Percentiles rank a stretch among this genome's conserved stretches.
Evolutionary conservation across 1,140 invertebrate species (phyloP).

Genomic region (Macrostomum lignano): DNA sequence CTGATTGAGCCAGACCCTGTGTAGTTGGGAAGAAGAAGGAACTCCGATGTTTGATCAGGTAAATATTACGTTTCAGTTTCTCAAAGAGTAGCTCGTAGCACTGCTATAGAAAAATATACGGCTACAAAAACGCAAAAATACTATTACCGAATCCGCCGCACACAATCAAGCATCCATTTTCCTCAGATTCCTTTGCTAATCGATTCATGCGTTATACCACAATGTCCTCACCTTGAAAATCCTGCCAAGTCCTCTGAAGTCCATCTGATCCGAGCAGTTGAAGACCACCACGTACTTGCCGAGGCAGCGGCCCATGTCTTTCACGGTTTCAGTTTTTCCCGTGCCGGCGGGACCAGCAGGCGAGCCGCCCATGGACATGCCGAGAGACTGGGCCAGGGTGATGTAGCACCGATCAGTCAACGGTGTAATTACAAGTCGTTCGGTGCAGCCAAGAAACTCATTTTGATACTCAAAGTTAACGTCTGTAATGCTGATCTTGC

Average conservation of each 20-base stretch:
- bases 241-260: conserved; percentile 37
- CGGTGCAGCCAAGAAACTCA: conserved; percentile 68
- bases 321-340: conserved; percentile 70
- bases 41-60: no score
- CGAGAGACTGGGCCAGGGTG: conserved; percentile 57
- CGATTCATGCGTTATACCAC: no score
- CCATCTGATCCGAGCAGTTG: conserved; percentile 83
- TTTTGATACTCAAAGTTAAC: conserved; percentile 69
- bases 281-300: conserved; percentile 79
- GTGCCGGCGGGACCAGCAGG: conserved; percentile 66
- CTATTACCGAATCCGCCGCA: no score
- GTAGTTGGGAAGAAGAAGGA: no score
- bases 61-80: no score
- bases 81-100: no score
- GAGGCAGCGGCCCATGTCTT: conserved; percentile 74
- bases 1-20: conserved; percentile 69
- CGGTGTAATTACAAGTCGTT: conserved; percentile 64
- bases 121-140: no score
- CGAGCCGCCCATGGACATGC: conserved; percentile 65
- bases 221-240: conserved; percentile 11
- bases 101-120: no score
- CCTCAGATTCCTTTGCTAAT: no score
- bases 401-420: conserved; percentile 72
- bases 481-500: conserved; percentile 57
- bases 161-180: no score